Percentiles rank a stretch among this genome's conserved stretches.
These are phyloP conservation scores for Choristoneura rosaceana DNA, from an alignment of 2,888 invertebrate species.

Conservation along the genomic window DNA sequence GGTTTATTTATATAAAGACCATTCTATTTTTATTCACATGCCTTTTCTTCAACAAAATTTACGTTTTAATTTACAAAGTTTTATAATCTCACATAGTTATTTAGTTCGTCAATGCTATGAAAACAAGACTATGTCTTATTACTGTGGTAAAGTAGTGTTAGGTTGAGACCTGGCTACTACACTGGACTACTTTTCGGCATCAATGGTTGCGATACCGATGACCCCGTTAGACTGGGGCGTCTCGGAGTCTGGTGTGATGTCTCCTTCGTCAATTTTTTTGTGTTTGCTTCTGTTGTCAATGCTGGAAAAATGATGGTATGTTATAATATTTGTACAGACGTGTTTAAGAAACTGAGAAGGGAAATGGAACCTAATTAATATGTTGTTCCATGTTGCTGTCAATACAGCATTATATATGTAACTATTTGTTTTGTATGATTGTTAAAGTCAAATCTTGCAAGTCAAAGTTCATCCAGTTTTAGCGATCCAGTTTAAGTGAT, in stretches of 20 bases:
- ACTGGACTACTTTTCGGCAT: conserved; percentile 56
- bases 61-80: not conserved
- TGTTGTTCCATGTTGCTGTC: too few relatives aligned
- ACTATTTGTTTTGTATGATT: too few relatives aligned
- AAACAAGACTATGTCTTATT: not conserved
- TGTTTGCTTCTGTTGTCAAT: conserved; percentile 66
- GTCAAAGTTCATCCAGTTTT: too few relatives aligned
- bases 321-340: not conserved
- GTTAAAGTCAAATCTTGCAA: too few relatives aligned
- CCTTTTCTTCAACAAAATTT: not conserved
- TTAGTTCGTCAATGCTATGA: not conserved
- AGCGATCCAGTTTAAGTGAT: too few relatives aligned
- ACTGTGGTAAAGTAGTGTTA: conserved; percentile 9
- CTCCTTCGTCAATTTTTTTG: conserved; percentile 76
- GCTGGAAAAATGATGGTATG: conserved; percentile 54
- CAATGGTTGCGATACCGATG: conserved; percentile 72
- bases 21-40: not conserved
- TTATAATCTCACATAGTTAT: not conserved
- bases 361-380: too few relatives aligned
- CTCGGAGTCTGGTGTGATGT: conserved; percentile 63
- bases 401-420: too few relatives aligned
- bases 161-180: conserved; percentile 29
- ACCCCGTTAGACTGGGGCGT: conserved; percentile 63
- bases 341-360: not conserved
- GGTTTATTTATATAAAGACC: too few relatives aligned